Evolutionary conservation across 2,888 invertebrate species (phyloP).

Genomic region (Leptothorax acervorum): DNA sequence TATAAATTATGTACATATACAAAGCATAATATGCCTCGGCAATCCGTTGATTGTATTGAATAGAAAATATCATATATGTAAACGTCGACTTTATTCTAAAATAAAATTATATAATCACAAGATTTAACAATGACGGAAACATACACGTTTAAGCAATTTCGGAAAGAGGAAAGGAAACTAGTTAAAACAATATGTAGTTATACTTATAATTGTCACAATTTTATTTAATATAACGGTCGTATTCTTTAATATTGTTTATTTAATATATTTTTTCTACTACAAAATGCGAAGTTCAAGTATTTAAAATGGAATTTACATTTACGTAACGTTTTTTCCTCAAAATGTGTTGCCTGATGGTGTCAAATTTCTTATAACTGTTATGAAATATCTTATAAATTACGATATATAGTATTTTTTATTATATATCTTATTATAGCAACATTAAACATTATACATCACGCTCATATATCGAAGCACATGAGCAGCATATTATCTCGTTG

Average conservation of each 20-base stretch:
- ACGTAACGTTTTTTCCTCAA: neutral
- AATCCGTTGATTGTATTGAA: neutral
- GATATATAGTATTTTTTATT: neutral
- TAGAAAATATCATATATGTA: neutral
- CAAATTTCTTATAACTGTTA: neutral
- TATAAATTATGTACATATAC: neutral
- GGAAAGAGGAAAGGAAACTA: neutral
- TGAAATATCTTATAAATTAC: neutral
- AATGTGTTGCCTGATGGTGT: neutral
- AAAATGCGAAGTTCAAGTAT: neutral
- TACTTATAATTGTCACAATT: neutral
- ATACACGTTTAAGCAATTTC: neutral
- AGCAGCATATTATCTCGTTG: neutral
- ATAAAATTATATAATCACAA: neutral
- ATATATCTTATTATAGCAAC: neutral
- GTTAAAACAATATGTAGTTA: neutral
- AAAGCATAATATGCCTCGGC: neutral
- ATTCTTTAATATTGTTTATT: no score
- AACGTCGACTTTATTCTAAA: neutral
- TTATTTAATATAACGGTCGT: neutral
- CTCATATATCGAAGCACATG: neutral
- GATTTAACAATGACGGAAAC: neutral
- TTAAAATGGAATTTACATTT: neutral
- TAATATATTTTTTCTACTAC: neutral
- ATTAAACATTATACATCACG: neutral